Base-by-base conservation (phyloP, 2,797 vertebrate species). In the Eremophila alpestris region DNA sequence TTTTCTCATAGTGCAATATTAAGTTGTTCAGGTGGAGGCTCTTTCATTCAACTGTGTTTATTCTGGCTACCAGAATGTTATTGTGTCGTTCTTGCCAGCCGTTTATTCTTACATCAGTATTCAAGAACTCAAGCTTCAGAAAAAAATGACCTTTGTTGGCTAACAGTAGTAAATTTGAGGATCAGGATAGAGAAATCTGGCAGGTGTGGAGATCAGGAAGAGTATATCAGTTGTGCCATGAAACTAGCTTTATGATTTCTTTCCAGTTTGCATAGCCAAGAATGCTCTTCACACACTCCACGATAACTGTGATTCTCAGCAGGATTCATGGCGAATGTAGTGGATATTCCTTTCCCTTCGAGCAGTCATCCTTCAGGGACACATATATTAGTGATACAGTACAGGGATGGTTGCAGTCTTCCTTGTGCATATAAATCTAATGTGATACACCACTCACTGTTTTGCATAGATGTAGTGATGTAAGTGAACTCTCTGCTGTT, bases 61-160 rank as follows among this genome's bases (percentile, higher is more conserved):
- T 87, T 88, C 87, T 89, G 79, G 73, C 77, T 54, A 69, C 20
- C 2, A 5, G n/a, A 63, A 52, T 16, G 6, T 68, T 67, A 16
- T 48, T 67, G 68, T 67, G 43, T 51, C 8, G 5, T 16, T 73
- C 38, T 38, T 69, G 54, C 55, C 85, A 91, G 77, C 3, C 18
- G 18, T 73, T 76, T 78, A 46, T 34, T 60, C 45, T 78, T 83
- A 74, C 52, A 63, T 80, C n/a, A 30, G 74, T 89, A 68, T 85
- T 93, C 43, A 93, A 95, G 79, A 87, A 48, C 13, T 80, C 75
- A 67, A 60, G 16, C 41, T 89, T 88, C 46, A 87, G 59, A 87
- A 87, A 67, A 70, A 88, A 90, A 56, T n/a, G 7, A 71, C 20
- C 13, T 86, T 93, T 79, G 9, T 29, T 89, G 55, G 22, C 6